Evolutionary conservation across 1,140 invertebrate genomes (phyloP), one percentile per base, ranked within the genome.

Genomic region (Pseudomyrmex pallidus): DNA sequence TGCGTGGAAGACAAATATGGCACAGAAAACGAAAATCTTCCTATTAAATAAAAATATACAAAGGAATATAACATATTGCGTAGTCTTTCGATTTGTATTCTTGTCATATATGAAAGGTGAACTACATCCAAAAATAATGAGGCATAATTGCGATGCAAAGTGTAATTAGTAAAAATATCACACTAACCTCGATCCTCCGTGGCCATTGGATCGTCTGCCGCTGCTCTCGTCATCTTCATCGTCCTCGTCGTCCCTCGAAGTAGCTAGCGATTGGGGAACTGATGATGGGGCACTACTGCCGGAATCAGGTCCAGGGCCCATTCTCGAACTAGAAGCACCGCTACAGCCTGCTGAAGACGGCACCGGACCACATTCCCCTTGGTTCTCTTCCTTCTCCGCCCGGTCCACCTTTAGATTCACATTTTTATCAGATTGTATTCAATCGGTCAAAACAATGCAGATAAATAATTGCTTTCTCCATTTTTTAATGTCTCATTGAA

Each of bases 271-370:
- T 64, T 94, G 93, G 68, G 91, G 92, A 74, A 90, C 92, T 72
- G 94, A 94, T 72, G 93, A 94, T 73, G 91, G 93, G 59, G 93
- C 93, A 83, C 93, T 94, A 89, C 92, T 94, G 83, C 92, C 94
- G 57, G 93, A 94, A 86, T 94, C 93, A 85, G 90, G 91, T 83
- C 91, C 93, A 17, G 93, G 91, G 85, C 93, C 94, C 93, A 94
- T 94, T 85, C 92, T 94, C 86, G 92, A 93, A 83, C 92, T 89
- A 73, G 92, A 93, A 78, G 91, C 91, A 90, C 90, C 89, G 88
- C 87, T 87, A 84, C 85, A 89, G 72, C 90, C 86, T 56, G 89
- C 86, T 72, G 90, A 88, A 73, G 91, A 89, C 67, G 89, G 89
- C 85, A 88, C 91, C 91, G 91, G 90, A 91, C 90, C 91, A 91